phyloP scores from a whole-genome alignment of 2,888 invertebrate species.

The Syritta pipiens region DNA sequence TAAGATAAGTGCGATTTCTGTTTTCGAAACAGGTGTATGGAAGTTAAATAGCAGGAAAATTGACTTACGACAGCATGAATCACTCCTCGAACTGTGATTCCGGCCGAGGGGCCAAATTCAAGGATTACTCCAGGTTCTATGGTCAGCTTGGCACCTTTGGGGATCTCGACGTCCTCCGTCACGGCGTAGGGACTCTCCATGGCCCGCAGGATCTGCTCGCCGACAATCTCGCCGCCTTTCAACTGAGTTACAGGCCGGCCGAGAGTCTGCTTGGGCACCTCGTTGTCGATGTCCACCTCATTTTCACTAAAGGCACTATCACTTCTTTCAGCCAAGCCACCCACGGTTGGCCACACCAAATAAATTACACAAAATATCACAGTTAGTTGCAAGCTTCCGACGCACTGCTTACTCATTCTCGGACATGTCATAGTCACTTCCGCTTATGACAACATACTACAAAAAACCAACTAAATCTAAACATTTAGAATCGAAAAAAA shows the following conservation, averaged over 20 bases:
- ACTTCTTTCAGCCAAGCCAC: slow-evolving; percentile 34
- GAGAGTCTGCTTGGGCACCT: slow-evolving; percentile 41
- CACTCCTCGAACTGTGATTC: slow-evolving; percentile 94
- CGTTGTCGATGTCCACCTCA: slow-evolving; percentile 56
- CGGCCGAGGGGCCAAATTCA: slow-evolving; percentile 94
- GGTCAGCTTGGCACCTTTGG: slow-evolving; percentile 87
- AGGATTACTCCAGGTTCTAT: slow-evolving; percentile 95
- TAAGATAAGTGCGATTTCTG: slow-evolving; percentile 49
- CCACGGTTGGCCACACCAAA: slow-evolving; percentile 4
- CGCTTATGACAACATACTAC: slow-evolving; percentile 44
- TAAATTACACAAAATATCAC: slow-evolving; percentile 54
- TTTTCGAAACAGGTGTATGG: slow-evolving; percentile 50
- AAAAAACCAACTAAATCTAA: slow-evolving; percentile 7
- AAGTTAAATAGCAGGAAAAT: slow-evolving; percentile 17
- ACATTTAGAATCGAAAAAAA: slow-evolving; percentile 33
- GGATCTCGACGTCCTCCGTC: slow-evolving; percentile 89
- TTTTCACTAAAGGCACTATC: slow-evolving; percentile 50
- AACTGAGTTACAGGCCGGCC: slow-evolving; percentile 73
- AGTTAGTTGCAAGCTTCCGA: slow-evolving; percentile 34
- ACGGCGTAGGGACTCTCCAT: slow-evolving; percentile 87
- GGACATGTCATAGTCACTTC: slow-evolving; percentile 56
- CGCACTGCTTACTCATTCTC: slow-evolving; percentile 60
- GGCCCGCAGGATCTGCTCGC: slow-evolving; percentile 76
- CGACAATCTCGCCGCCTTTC: slow-evolving; percentile 76
- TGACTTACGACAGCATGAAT: slow-evolving; percentile 92